Base-by-base conservation (phyloP, 2,113 vertebrate genomes). In the Calyptommatus sinebrachiatus region DNA sequence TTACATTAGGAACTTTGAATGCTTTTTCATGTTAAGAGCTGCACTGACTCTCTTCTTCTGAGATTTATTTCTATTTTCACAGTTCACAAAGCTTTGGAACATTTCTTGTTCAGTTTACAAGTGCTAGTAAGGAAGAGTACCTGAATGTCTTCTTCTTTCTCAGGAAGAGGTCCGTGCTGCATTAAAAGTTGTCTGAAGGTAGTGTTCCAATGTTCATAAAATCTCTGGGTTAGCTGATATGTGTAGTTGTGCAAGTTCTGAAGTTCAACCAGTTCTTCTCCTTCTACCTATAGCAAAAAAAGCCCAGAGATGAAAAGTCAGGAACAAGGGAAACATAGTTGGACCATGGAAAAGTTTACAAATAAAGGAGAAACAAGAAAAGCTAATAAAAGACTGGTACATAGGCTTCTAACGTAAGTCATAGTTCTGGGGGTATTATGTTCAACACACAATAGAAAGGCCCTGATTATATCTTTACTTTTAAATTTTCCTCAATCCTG, bases 121-220 rank as follows among this genome's bases (percentile, higher is more conserved):
- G 14, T 12, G 7, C 21, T 41, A 29, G 16, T 7, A 9, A 63
- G 67, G 48, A 9, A 28, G 60, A 20, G 45, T 85, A 98, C 97
- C 96, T 98, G 97, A 80, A 98, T 96, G 85, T 97, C 85, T 41
- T 96, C 95, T 1, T 97, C 96, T 85, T 91, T 96, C 9, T 96
- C 94, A 0, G 97, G 97, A 92, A 97, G 94, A 0, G 87, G 82
- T 14, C 96, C 95, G 0, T 96, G 95, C 76, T 97, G 96, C 68
- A 90, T 90, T 88, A 90, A 86, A 63, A 96, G 89, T 81, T 96
- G 95, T 45, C 95, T 95, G 8, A 93, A 94, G 60, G 94, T 85
- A 14, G 90, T 92, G n/a, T 89, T 90, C 3, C 91, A 88, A 0
- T 97, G 93, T 20, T 95, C 93, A 48, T 94, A 94, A 88, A 97